Evolutionary conservation across 2,888 invertebrate genomes (phyloP).

Genomic region (Camponotus fellah): DNA sequence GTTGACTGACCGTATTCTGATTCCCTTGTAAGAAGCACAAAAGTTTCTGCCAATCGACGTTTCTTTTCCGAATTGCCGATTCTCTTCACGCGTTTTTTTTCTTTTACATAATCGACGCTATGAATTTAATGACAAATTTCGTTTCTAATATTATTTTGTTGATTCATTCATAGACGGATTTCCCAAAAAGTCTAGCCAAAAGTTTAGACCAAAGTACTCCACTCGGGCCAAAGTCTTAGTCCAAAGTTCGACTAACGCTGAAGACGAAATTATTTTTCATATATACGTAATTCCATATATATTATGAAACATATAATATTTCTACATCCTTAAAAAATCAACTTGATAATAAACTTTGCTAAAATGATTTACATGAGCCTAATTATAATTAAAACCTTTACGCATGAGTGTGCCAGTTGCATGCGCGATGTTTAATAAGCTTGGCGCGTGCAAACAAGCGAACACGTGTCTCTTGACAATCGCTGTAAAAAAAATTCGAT

Average conservation of each 20-base stretch:
- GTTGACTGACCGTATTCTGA: constrained; percentile 76
- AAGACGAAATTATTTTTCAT: constrained; percentile 20
- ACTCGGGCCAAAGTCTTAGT: not conserved
- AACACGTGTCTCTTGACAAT: not conserved
- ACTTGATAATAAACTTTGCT: constrained; percentile 12
- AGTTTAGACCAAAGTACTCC: constrained; percentile 20
- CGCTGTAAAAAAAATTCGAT: not conserved
- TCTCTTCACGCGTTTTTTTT: not conserved
- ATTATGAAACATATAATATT: not conserved
- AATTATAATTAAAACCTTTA: not conserved
- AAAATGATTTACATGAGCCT: not conserved
- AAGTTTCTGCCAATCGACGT: constrained; percentile 1
- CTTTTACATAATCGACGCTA: not conserved
- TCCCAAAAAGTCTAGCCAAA: constrained; percentile 17
- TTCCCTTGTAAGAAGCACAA: constrained; percentile 45
- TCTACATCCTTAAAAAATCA: not conserved
- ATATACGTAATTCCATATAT: constrained; percentile 15
- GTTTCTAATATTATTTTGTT: not conserved
- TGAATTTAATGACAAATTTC: not conserved
- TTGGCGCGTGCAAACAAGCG: not conserved
- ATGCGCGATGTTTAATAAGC: not conserved
- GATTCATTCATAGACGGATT: constrained; percentile 23
- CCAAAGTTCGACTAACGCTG: not conserved
- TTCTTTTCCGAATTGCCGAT: constrained; percentile 12
- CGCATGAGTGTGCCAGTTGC: not conserved